Evolutionary conservation across 2,888 invertebrate genomes (phyloP).

Genomic region (Agriopis aurantiaria): DNA sequence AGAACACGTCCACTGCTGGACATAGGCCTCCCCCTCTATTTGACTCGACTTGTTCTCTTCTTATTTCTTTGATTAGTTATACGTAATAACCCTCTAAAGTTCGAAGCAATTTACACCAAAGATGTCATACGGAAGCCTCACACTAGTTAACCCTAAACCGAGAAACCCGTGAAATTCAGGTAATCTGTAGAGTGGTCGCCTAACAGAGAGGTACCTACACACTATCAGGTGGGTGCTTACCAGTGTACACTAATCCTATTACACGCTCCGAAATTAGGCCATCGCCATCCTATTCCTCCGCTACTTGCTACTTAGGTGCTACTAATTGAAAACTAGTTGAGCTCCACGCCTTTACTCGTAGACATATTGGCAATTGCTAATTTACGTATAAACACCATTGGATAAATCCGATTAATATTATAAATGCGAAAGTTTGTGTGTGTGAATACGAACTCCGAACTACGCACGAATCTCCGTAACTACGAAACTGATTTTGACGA

Average conservation of each 20-base stretch:
- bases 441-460: too few relatives aligned
- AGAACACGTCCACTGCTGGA: too few relatives aligned
- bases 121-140: slow-evolving; percentile 41
- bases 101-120: slow-evolving; percentile 20
- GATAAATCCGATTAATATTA: too few relatives aligned
- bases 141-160: slow-evolving; percentile 76
- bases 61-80: not conserved
- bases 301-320: slow-evolving; percentile 12
- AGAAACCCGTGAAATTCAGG: slow-evolving; percentile 76
- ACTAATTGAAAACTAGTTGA: slow-evolving; percentile 11
- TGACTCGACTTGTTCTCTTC: not conserved
- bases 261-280: slow-evolving; percentile 68
- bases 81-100: not conserved
- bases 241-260: slow-evolving; percentile 75
- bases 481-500: too few relatives aligned
- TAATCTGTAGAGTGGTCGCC: slow-evolving; percentile 74
- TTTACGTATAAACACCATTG: not conserved
- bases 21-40: not conserved
- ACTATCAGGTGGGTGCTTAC: slow-evolving; percentile 22
- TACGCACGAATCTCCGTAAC: too few relatives aligned
- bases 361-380: not conserved
- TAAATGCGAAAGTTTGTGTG: too few relatives aligned
- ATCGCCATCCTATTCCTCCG: slow-evolving; percentile 41
- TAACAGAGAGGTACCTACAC: slow-evolving; percentile 32
- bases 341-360: not conserved